Conservation (phyloP, 1,140 invertebrate genomes). For the Scaptomyza hsui region DNA sequence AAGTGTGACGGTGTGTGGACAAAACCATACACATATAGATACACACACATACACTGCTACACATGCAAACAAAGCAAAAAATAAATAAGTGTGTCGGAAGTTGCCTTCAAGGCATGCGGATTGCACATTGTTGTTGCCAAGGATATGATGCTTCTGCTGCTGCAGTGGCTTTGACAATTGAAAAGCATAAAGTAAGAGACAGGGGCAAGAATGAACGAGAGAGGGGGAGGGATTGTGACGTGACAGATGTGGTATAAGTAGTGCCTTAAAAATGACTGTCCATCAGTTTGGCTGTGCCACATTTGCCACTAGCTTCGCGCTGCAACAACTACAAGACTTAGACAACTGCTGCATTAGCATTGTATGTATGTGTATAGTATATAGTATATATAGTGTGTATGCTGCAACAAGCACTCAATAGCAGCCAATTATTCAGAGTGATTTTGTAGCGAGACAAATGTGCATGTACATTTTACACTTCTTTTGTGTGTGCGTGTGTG, state of each 20-base stretch:
- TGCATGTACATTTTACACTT: conserved; percentile 7
- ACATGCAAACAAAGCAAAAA: conserved; percentile 43
- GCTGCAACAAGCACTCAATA: conserved; percentile 32
- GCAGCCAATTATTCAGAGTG: conserved; percentile 62
- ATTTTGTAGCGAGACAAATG: conserved; percentile 35
- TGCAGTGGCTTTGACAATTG: conserved; percentile 62
- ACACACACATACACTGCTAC: conserved; percentile 11
- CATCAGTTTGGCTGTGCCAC: conserved; percentile 22
- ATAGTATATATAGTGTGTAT: not conserved
- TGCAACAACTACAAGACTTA: not conserved
- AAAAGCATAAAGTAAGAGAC: conserved; percentile 38
- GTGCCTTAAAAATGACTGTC: conserved; percentile 32
- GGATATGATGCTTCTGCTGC: conserved; percentile 5
- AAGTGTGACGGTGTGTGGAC: conserved; percentile 53
- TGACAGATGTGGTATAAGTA: conserved; percentile 31
- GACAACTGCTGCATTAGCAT: conserved; percentile 13
- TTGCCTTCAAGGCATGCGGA: conserved; percentile 68
- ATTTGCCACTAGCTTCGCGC: conserved; percentile 21
- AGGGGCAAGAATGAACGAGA: conserved; percentile 25
- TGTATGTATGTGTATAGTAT: not conserved
- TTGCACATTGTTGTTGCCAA: conserved; percentile 59
- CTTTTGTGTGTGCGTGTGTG: no score
- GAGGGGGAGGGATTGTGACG: conserved; percentile 17
- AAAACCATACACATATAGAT: conserved; percentile 45
- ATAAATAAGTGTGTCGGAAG: conserved; percentile 70